Evolutionary conservation across 2,797 vertebrate genomes (phyloP).

Genomic region (Ispidina picta): DNA sequence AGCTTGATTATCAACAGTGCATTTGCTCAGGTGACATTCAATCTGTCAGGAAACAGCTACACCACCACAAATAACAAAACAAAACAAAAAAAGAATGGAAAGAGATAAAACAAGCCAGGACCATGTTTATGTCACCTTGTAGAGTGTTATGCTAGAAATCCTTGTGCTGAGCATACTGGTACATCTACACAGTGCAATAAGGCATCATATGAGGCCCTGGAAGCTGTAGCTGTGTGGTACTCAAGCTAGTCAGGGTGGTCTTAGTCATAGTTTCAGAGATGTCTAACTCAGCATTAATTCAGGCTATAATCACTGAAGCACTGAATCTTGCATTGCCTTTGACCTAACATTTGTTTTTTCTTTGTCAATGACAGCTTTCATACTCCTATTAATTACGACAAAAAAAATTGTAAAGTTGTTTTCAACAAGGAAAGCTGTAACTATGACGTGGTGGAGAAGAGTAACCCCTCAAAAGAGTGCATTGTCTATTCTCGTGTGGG

Average conservation of each 20-base stretch:
- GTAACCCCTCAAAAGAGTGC: background rate
- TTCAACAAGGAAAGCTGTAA: background rate
- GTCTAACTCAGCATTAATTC: background rate
- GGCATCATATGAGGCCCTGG: background rate
- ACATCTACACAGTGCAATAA: background rate
- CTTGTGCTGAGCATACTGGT: background rate
- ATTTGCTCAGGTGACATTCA: background rate
- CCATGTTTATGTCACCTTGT: background rate
- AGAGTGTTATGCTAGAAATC: background rate
- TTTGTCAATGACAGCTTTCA: background rate
- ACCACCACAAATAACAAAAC: background rate
- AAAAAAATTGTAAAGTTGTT: background rate
- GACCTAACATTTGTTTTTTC: background rate
- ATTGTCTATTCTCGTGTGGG: fast-evolving
- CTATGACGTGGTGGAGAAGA: background rate
- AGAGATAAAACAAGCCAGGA: background rate
- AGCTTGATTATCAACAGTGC: fast-evolving
- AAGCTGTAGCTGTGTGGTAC: background rate
- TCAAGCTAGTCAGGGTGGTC: background rate
- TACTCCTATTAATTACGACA: fast-evolving
- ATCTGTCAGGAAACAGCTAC: background rate
- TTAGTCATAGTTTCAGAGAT: background rate
- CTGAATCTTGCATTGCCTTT: background rate
- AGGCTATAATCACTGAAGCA: background rate
- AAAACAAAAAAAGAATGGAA: background rate